Base-by-base conservation (phyloP, 2,888 invertebrate genomes). In the Monochamus alternatus region DNA sequence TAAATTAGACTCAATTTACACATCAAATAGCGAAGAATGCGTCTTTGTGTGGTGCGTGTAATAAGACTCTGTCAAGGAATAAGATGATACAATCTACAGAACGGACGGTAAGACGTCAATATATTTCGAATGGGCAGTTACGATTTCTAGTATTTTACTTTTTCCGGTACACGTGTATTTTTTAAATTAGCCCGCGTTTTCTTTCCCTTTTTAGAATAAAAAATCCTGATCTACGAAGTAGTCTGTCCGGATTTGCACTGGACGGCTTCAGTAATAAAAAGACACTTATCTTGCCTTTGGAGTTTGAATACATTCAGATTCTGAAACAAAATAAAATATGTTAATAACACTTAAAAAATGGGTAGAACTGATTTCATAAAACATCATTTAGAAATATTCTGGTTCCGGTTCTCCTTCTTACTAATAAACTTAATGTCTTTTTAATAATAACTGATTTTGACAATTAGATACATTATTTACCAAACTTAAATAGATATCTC, bases 201-300 rank as follows among this genome's bases (percentile, higher is more conserved):
- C 87, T 86, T 80, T 88, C 87, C 62, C 87, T 81, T 80, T 89
- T 88, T 30, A 86, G 87, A 62, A 87, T 87, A 85, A 87, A 87
- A 82, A 87, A 88, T 43, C 86, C 85, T 73, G 82, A 85, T 70
- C 83, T 82, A 74, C 86, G 83, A 38, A 85, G 85, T 59, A 85
- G 74, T 66, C 82, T 85, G 70, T 77, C 81, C 38, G 82, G 84
- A 74, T 84, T 85, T 63, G 83, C 83, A 70, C 81, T 81, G 59
- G 85, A 85, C 44, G 84, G 84, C 79, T 84, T 86, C 81, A 84
- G 78, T 22, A 64, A 30, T n/a, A 62, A 71, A 69, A 64, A 65
- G 43, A 47, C 51, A 55, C 38, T 47, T 38, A 66, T 38, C 58
- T 73, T 52, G 59, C 67, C 73, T 62, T 75, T 62, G 74, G 77